Conservation (phyloP, 2,797 vertebrate genomes). For the Rhinoraja longicauda region DNA sequence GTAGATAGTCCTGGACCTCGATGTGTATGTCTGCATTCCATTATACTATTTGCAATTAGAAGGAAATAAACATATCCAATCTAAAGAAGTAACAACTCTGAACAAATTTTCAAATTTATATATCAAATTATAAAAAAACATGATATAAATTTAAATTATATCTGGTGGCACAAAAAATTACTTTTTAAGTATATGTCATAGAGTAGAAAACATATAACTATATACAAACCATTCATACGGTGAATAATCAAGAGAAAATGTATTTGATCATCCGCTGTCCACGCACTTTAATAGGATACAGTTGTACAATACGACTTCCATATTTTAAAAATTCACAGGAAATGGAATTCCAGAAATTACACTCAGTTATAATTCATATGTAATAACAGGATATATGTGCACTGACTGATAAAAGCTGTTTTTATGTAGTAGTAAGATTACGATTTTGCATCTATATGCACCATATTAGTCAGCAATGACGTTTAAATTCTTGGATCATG, state of each 20-base stretch:
- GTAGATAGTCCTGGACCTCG: background rate
- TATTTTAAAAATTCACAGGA: background rate
- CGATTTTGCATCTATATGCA: background rate
- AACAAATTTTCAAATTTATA: conserved; percentile 16
- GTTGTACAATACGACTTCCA: background rate
- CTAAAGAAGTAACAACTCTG: background rate
- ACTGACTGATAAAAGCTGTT: background rate
- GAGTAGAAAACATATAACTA: background rate
- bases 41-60: background rate
- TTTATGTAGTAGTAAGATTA: background rate
- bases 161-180: background rate
- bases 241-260: background rate
- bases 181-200: background rate
- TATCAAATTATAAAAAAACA: background rate
- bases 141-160: background rate
- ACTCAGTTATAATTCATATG: background rate
- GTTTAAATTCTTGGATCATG: background rate
- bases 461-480: background rate
- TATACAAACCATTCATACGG: background rate
- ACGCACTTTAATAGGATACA: background rate
- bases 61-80: background rate
- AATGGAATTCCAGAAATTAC: background rate
- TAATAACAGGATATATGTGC: background rate
- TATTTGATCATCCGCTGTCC: background rate
- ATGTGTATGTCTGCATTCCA: background rate